Percentiles rank a stretch among this genome's conserved stretches.
Evolutionary conservation across 2,113 vertebrate species (phyloP).

Genomic region (Carlito syrichta): DNA sequence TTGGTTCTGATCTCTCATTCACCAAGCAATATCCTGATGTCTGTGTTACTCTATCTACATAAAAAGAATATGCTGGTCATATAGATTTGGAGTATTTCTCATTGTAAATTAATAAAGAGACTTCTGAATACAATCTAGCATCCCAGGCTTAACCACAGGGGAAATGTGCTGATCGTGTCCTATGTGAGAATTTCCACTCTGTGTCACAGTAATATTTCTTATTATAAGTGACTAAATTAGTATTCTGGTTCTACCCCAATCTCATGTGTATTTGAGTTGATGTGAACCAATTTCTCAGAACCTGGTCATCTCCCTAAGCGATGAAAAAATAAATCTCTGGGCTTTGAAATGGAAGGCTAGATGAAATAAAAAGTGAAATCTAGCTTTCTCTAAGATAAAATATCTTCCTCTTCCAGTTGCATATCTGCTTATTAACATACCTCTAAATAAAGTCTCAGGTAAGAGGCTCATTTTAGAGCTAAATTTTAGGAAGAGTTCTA

Average conservation of each 20-base stretch:
- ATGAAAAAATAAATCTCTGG: not conserved
- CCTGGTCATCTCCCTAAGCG: not conserved
- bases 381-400: not conserved
- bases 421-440: not conserved
- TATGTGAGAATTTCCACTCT: not conserved
- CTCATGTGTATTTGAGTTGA: not conserved
- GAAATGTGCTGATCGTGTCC: not conserved
- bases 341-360: not conserved
- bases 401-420: not conserved
- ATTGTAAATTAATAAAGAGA: not conserved
- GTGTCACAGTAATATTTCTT: not conserved
- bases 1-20: not conserved
- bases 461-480: not conserved
- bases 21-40: not conserved
- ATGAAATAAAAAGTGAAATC: not conserved
- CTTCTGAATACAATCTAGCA: not conserved
- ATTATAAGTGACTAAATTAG: not conserved
- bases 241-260: not conserved
- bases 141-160: not conserved
- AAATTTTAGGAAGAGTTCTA: not conserved
- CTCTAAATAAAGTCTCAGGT: not conserved
- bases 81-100: not conserved
- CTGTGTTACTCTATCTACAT: not conserved
- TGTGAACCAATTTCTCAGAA: slow-evolving; percentile 30
- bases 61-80: not conserved